Evolutionary conservation across 2,888 invertebrate species (phyloP), one percentile per base, ranked within the genome.

Genomic region (Opisthograptis luteolata): DNA sequence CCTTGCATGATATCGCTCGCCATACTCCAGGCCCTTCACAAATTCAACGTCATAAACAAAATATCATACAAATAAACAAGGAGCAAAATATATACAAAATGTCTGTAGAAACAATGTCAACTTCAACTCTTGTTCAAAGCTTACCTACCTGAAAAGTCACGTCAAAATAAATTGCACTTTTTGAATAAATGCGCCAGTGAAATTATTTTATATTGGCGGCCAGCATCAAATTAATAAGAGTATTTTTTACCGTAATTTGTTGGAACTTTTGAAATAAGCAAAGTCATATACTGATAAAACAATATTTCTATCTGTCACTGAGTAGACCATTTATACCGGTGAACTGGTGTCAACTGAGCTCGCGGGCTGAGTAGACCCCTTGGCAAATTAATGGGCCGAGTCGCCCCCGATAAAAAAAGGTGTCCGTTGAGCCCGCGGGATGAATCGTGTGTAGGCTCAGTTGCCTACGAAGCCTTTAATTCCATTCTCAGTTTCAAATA

Each of bases 1-100:
- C 79, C 76, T 62, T 78, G 81, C 27, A 79, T 75, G 25, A 79
- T 72, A 51, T 84, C 82, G 58, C 75, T 81, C 58, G 78, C 73
- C 88, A 87, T 84, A 76, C 67, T 46, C 46, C 50, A 58, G 41
- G 28, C 20, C 47, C 50, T 46, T 52, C 32, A 22, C 15, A 39
- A 36, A 49, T 36, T 30, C 10, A 45, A 41, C 20, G 31, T 49
- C 19, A 51, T 47, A 35, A 57, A 32, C 19, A 43, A 22, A 58
- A 52, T 44, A 46, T 43, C 39, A 30, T 55, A 43, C 54, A 46
- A 53, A 67, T 56, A 58, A 44, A 47, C 36, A 50, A 36, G 22
- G 53, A 46, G 46, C 51, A 64, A 70, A 72, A 64, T 58, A 69
- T 66, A 68, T 66, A 66, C 58, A 66, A 66, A 72, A 68, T 42